Base-by-base conservation (phyloP, 92 coral and sea anemone species). In the Muricea muricata region DNA sequence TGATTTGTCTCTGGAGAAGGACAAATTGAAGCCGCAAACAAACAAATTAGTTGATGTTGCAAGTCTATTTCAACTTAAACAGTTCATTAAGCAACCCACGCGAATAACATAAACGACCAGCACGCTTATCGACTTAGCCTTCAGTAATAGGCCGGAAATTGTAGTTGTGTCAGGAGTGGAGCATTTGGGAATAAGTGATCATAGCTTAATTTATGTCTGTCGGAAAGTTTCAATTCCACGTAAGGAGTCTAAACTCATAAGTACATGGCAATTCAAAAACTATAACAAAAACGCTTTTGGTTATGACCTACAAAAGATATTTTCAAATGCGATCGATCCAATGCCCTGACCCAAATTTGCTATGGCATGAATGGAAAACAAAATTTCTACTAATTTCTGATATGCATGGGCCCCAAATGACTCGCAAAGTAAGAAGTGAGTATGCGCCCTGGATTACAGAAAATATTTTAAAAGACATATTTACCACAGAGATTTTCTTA, bases 301-400 rank as follows among this genome's bases (percentile, higher is more conserved):
- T 28, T 65, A 31, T 28, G 72, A 65, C 37, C 24, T 65, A 29
- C 14, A 65, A 8, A 6, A 45, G 50, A 45, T 12, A 45, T 45
- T 45, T n/a, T 45, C 50, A 45, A 45, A 45, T 17, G 50, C 50
- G 14, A 45, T 45, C 50, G 12, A 45, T 13, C 50, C 50, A 45
- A 5, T 45, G 1, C 14, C 56, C 55, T 37, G 79, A 73, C 42
- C 79, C 79, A 15, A 73, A 73, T 57, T 32, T 39, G 42, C 48
- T 73, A 57, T 73, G 79, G 79, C 45, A 73, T 20, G 33, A 73
- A 73, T 73, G 79, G 79, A 73, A 73, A 73, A 37, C 55, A 73
- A 73, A 33, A 18, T 73, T 73, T 73, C 35, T 73, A 39, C 9
- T 31, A 30, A 45, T 40, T 57, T 29, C 57, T 45, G 79, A 73